These are phyloP conservation scores for Coregonus clupeaformis DNA, from an alignment of 2,113 vertebrate species.

Conservation along the genomic window DNA sequence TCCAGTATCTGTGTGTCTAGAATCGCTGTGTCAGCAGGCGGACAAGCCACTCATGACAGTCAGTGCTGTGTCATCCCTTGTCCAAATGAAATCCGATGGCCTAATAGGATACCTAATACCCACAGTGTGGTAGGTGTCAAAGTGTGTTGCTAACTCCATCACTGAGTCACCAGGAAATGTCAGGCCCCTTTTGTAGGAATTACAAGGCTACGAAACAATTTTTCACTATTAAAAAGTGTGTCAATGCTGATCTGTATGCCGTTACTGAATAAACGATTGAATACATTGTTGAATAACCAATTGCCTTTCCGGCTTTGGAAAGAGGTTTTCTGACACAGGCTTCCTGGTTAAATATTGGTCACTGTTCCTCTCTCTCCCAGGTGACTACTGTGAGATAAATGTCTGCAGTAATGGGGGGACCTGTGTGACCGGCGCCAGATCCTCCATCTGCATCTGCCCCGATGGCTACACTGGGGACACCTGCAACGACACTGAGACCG, in stretches of 20 bases:
- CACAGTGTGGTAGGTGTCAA: no score
- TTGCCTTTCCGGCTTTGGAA: no score
- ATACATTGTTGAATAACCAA: no score
- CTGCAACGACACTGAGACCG: conserved; percentile 87
- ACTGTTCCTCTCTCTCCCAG: conserved; percentile 62
- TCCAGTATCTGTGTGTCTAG: conserved; percentile 44
- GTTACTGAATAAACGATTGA: no score
- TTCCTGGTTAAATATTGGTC: background rate
- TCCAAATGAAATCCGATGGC: no score
- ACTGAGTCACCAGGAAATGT: no score
- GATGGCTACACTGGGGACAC: conserved; percentile 84
- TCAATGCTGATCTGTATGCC: no score
- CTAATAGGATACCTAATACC: no score
- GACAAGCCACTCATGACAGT: background rate
- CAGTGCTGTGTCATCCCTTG: background rate
- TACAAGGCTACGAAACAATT: no score
- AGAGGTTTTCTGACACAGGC: background rate
- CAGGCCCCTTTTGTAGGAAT: no score
- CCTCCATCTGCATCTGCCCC: conserved; percentile 83
- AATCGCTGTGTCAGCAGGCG: conserved; percentile 60
- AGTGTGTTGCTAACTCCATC: no score
- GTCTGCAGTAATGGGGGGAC: conserved; percentile 88
- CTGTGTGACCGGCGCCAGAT: conserved; percentile 75
- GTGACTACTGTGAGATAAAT: conserved; percentile 83
- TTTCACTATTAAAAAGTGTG: no score